phyloP scores from a whole-genome alignment of 2,113 vertebrate species.

The Silurus asotus region DNA sequence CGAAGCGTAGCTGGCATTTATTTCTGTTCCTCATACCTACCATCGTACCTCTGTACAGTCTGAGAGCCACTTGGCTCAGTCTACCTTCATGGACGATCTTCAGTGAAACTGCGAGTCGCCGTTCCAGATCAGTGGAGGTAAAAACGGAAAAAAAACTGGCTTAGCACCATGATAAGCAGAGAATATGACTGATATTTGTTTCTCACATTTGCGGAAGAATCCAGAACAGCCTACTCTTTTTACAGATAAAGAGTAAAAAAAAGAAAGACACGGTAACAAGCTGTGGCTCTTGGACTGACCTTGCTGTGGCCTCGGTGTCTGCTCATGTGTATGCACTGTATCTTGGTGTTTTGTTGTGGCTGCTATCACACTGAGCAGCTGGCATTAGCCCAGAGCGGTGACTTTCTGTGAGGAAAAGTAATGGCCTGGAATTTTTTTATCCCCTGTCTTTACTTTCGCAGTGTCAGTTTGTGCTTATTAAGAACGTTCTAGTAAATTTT shows the following conservation, averaged over 20 bases:
- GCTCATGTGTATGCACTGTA: not conserved
- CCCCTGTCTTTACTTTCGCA: not conserved
- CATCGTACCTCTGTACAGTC: not conserved
- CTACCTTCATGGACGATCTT: not conserved
- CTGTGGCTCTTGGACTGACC: not conserved
- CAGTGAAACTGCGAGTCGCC: not conserved
- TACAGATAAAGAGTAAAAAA: slow-evolving; percentile 17
- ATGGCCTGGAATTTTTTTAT: not conserved
- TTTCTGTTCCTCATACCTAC: not conserved
- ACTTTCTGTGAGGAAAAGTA: not conserved
- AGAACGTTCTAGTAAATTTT: not conserved
- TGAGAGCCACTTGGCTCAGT: not conserved
- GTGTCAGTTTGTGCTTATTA: not conserved
- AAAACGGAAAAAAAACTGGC: slow-evolving; percentile 5
- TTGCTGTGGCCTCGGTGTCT: not conserved
- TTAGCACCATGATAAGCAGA: slow-evolving; percentile 16
- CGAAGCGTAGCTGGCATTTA: not conserved
- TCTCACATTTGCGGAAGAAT: slow-evolving; percentile 21
- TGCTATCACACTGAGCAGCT: slow-evolving; percentile 20
- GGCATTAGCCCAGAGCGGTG: not conserved
- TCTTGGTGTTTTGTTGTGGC: not conserved
- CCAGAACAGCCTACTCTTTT: not conserved
- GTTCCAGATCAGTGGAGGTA: slow-evolving; percentile 27
- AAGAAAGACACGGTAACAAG: slow-evolving; percentile 1
- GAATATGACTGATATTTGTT: slow-evolving; percentile 42